These are phyloP conservation scores for Hyaena hyaena DNA, from an alignment of 2,113 vertebrate species.

Conservation along the genomic window DNA sequence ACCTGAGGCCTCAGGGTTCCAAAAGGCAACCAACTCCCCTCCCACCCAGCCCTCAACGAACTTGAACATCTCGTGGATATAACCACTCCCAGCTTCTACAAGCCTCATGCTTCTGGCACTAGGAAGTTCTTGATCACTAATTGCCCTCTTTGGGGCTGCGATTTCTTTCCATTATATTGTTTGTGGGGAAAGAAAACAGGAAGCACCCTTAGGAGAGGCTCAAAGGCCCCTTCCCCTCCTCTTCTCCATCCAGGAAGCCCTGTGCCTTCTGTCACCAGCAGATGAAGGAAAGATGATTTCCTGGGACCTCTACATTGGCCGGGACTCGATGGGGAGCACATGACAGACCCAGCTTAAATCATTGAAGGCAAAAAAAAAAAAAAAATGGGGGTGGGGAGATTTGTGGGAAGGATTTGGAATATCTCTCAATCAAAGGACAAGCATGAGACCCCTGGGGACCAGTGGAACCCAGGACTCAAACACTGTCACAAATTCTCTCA, in stretches of 20 bases:
- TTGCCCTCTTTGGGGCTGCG: constrained; percentile 1
- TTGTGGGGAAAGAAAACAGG: background rate
- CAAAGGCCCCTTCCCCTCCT: background rate
- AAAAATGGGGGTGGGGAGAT: rapidly evolving
- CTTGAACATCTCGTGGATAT: rapidly evolving
- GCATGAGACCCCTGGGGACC: background rate
- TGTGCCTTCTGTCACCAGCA: background rate
- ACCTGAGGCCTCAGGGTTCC: background rate
- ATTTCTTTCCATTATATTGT: background rate
- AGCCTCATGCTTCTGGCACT: background rate
- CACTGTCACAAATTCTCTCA: rapidly evolving
- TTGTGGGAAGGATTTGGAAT: background rate
- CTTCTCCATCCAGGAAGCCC: background rate
- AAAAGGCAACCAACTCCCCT: background rate
- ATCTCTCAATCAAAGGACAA: background rate
- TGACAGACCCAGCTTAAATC: background rate
- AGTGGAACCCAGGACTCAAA: background rate
- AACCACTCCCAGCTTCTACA: background rate
- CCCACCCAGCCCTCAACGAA: background rate
- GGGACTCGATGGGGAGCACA: background rate
- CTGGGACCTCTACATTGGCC: background rate
- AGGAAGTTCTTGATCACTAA: constrained; percentile 2
- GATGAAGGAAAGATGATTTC: background rate
- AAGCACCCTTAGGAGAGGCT: background rate
- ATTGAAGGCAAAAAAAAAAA: background rate